phyloP scores from a whole-genome alignment of 2,888 invertebrate species.

The Pristionchus entomophagus region DNA sequence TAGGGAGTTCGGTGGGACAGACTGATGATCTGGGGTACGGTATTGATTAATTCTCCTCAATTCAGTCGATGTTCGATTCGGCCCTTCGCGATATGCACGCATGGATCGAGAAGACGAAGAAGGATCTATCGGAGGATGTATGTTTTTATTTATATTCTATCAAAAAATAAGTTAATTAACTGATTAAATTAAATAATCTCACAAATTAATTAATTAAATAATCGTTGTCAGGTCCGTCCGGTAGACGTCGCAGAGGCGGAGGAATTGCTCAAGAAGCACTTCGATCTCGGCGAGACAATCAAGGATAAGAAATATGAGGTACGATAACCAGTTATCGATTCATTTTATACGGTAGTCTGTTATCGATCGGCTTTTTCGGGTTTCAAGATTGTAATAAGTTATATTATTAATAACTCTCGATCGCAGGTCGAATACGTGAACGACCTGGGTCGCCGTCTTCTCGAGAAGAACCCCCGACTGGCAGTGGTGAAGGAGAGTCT shows the following conservation, averaged over 20 bases:
- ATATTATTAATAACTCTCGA: neutral
- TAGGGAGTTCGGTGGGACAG: neutral
- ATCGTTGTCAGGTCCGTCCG: slow-evolving; percentile 50
- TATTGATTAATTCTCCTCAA: neutral
- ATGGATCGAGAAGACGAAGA: slow-evolving; percentile 66
- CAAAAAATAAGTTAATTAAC: neutral
- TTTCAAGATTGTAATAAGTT: neutral
- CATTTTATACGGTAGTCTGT: neutral
- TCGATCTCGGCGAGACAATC: slow-evolving; percentile 87
- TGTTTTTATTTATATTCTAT: slow-evolving; percentile 18
- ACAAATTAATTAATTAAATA: neutral
- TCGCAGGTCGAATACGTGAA: slow-evolving; percentile 85
- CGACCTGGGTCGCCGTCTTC: slow-evolving; percentile 82
- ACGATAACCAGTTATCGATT: neutral
- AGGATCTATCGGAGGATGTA: slow-evolving; percentile 58
- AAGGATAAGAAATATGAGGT: slow-evolving; percentile 69
- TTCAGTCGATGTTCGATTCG: slow-evolving; percentile 88
- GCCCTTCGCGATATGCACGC: slow-evolving; percentile 61
- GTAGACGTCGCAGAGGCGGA: slow-evolving; percentile 89
- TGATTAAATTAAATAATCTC: neutral
- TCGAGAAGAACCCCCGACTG: slow-evolving; percentile 79
- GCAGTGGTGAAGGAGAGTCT: slow-evolving; percentile 64
- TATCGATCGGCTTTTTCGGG: neutral
- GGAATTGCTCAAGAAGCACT: slow-evolving; percentile 89
- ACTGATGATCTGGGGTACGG: neutral